These are phyloP conservation scores for Hippasteria phrygiana DNA, from an alignment of 53 echinoderm and acorn worm species.

Conservation along the genomic window DNA sequence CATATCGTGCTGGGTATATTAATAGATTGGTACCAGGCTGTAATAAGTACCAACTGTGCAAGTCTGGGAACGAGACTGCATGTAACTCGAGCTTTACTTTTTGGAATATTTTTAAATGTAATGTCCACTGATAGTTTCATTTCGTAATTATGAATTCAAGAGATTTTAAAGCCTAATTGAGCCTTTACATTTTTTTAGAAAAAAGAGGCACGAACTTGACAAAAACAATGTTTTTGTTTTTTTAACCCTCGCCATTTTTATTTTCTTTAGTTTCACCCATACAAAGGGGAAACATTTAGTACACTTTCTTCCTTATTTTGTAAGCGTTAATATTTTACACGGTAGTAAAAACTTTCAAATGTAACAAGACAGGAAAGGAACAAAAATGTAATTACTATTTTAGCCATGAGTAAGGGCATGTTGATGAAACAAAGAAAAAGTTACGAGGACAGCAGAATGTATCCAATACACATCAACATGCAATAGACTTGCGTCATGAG, in stretches of 20 bases:
- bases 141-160: no score
- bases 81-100: no score
- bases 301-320: slow-evolving; percentile 6
- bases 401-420: slow-evolving; percentile 11
- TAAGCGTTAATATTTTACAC: slow-evolving; percentile 19
- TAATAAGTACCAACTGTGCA: no score
- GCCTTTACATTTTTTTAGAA: no score
- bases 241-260: slow-evolving; percentile 27
- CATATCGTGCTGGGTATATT: no score
- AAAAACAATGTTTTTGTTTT: not conserved
- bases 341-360: slow-evolving; percentile 33
- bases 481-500: not conserved
- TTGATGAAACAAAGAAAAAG: not conserved
- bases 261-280: not conserved
- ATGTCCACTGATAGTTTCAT: no score
- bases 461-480: not conserved
- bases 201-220: no score
- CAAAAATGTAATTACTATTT: not conserved
- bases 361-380: slow-evolving; percentile 20
- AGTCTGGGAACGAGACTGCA: no score
- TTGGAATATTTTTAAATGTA: no score
- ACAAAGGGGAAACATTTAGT: slow-evolving; percentile 27
- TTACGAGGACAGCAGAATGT: not conserved
- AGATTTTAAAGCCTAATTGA: no score
- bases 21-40: no score